phyloP scores from a whole-genome alignment of 2,113 vertebrate species.

The Xenotilapia caudafasciata region DNA sequence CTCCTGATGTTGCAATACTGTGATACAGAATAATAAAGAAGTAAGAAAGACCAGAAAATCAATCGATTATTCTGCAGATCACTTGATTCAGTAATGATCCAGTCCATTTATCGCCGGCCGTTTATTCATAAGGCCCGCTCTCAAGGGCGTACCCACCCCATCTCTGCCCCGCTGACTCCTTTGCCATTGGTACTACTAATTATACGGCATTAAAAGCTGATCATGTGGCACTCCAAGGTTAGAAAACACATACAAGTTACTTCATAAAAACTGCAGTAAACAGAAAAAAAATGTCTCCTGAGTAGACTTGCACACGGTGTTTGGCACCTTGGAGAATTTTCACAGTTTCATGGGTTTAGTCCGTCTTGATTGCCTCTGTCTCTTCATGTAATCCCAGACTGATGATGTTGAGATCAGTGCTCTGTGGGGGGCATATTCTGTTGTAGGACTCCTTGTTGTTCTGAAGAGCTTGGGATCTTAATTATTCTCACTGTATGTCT shows the following conservation, averaged over 20 bases:
- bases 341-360: background rate
- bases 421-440: background rate
- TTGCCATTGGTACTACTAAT: conserved; percentile 67
- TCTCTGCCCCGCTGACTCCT: conserved; percentile 67
- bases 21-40: conserved; percentile 78
- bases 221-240: conserved; percentile 66
- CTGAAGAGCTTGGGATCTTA: background rate
- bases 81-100: conserved; percentile 79
- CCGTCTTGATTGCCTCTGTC: background rate
- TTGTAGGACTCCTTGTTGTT: background rate
- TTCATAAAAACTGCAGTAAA: background rate
- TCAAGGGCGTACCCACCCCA: conserved; percentile 69
- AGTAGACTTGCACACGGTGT: background rate
- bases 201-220: conserved; percentile 75
- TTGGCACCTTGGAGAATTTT: background rate
- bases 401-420: background rate
- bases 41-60: conserved; percentile 76
- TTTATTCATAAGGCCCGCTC: conserved; percentile 72
- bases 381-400: background rate
- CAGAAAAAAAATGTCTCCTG: background rate
- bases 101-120: conserved; percentile 73
- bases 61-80: conserved; percentile 82
- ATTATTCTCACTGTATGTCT: background rate
- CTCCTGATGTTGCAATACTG: conserved; percentile 77
- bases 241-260: conserved; percentile 52